Evolutionary conservation across 2,113 vertebrate species (phyloP), one percentile per base, ranked within the genome.

Genomic region (Setophaga kirtlandii): DNA sequence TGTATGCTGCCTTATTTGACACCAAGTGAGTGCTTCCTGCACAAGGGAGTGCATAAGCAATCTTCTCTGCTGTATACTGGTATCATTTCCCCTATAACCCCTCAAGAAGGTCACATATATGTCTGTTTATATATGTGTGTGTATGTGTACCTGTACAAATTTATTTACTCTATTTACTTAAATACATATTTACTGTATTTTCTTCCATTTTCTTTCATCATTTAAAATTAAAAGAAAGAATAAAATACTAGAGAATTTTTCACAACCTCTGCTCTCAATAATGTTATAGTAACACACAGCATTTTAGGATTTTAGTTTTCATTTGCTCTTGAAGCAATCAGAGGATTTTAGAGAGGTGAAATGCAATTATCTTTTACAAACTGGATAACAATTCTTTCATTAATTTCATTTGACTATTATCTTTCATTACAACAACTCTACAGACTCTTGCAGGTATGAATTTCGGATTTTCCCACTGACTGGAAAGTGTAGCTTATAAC

Each of bases 311-410:
- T 20, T 77, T 15, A 63, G 22, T 83, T 60, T 88, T 91, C 37
- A 64, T 75, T 86, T 94, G 35, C 10, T 75, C 19, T 76, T 87
- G 65, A 89, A 95, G 16, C 4, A 77, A 41, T 58, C 3, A 55
- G 16, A 10, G 22, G 10, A 68, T 89, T 96, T 93, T 87, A 93
- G 62, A 59, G 30, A 90, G 37, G 42, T 84, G 78, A 93, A 92
- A 92, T 63, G 8, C 50, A 94, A 85, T 87, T 94, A 55, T 35
- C 22, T 83, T 59, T 89, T 85, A 59, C 47, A 85, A 94, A 93
- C 27, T 27, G 27, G 33, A 37, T 71, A 94, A 90, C n/a, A 79
- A 71, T 83, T 35, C 3, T 94, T 96, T 93, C 65, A 87, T 87
- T 89, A 86, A 80, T 90, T 92, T 87, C 3, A 46, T 71, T 83